These are phyloP conservation scores for Epirrhoe alternata DNA, from an alignment of 2,888 invertebrate genomes.

Conservation along the genomic window DNA sequence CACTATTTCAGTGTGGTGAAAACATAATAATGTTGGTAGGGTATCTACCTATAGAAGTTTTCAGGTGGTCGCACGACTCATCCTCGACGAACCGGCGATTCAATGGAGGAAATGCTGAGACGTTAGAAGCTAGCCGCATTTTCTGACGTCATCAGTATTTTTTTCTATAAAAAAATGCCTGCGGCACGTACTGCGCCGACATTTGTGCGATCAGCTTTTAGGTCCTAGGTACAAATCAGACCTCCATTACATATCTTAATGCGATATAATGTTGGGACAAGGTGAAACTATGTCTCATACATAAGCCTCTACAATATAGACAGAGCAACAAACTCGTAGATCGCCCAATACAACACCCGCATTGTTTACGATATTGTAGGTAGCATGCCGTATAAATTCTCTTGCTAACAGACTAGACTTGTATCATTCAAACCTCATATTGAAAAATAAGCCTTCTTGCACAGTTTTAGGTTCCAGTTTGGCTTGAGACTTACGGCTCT, in stretches of 20 bases:
- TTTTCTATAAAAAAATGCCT: too few relatives aligned
- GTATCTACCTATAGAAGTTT: too few relatives aligned
- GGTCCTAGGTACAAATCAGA: background rate
- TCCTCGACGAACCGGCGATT: too few relatives aligned
- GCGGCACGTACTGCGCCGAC: too few relatives aligned
- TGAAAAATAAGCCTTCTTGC: background rate
- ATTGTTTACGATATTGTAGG: constrained; percentile 2
- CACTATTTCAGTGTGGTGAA: too few relatives aligned
- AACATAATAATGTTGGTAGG: too few relatives aligned
- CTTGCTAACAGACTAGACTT: background rate
- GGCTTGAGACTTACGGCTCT: background rate
- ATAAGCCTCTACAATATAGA: constrained; percentile 1
- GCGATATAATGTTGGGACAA: background rate
- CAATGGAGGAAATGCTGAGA: too few relatives aligned
- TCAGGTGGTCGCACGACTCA: too few relatives aligned
- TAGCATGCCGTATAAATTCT: constrained; percentile 1
- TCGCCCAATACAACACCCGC: background rate
- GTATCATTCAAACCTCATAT: background rate
- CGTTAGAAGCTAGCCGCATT: too few relatives aligned
- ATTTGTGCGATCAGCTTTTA: too few relatives aligned
- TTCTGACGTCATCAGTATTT: too few relatives aligned
- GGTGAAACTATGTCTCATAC: background rate
- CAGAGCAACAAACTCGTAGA: constrained; percentile 4
- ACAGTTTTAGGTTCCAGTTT: background rate
- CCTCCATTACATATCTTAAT: background rate